These are phyloP conservation scores for Pantherophis guttatus DNA, from an alignment of 2,113 vertebrate genomes.

Conservation along the genomic window DNA sequence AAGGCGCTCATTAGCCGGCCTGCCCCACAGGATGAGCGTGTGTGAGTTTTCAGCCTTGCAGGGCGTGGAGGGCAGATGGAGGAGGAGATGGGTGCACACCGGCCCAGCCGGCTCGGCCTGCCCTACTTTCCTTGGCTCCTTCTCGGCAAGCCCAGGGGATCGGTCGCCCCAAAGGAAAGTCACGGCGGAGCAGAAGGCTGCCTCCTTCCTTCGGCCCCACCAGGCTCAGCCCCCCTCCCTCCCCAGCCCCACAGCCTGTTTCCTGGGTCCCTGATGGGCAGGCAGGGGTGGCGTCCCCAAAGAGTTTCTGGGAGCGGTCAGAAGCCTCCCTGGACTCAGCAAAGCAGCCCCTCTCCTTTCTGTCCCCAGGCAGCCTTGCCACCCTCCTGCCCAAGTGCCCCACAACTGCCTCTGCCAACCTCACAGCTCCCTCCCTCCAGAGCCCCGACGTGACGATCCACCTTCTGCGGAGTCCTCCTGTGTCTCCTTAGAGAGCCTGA, in stretches of 20 bases:
- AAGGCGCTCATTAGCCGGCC: slow-evolving; percentile 3
- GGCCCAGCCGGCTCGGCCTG: background rate
- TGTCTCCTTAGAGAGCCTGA: background rate
- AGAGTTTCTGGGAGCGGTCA: background rate
- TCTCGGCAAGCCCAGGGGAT: background rate
- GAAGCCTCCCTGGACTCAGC: background rate
- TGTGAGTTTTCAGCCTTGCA: background rate
- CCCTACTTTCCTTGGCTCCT: background rate
- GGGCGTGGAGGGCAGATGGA: background rate
- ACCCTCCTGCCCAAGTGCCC: background rate
- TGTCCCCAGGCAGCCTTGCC: background rate
- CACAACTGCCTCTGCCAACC: too few relatives aligned
- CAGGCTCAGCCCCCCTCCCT: background rate
- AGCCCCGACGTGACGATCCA: fast-evolving
- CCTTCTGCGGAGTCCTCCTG: background rate
- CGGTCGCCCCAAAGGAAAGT: background rate
- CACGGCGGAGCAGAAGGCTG: background rate
- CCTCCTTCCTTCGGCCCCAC: background rate
- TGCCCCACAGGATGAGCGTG: slow-evolving; percentile 13
- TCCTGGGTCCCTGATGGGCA: background rate
- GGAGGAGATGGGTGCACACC: background rate
- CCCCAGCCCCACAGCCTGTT: background rate
- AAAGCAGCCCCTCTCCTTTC: background rate
- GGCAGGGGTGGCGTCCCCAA: background rate
- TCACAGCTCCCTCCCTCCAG: background rate